A percentile compares a stretch with the other conserved stretches of the same genome.
These are phyloP conservation scores for Onychostoma macrolepis DNA, from an alignment of 2,113 vertebrate genomes.

Conservation along the genomic window DNA sequence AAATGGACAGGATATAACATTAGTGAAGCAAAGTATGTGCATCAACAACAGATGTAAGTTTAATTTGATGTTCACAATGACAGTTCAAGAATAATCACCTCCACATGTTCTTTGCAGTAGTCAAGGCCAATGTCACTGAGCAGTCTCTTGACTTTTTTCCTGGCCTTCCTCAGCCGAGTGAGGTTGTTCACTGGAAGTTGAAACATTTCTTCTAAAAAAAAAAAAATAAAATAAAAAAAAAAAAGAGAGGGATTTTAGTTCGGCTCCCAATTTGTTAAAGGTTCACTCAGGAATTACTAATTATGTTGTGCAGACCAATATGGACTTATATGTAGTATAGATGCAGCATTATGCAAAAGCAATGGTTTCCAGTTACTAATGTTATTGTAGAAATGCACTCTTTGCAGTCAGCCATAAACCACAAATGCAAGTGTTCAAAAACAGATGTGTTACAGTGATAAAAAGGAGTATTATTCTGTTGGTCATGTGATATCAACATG, in stretches of 20 bases:
- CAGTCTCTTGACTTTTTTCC: constrained; percentile 96
- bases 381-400: neutral
- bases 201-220: constrained; percentile 90
- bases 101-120: constrained; percentile 94
- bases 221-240: neutral
- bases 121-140: constrained; percentile 97
- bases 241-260: neutral
- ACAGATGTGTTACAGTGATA: neutral
- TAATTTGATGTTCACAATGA: neutral
- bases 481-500: neutral
- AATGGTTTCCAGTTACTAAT: neutral
- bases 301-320: neutral
- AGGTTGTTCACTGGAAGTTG: constrained; percentile 99
- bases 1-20: constrained; percentile 31
- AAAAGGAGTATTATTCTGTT: neutral
- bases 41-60: neutral
- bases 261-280: neutral
- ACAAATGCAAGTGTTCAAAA: neutral
- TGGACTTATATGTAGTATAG: neutral
- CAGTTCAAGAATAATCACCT: constrained; percentile 77
- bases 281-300: neutral
- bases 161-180: constrained; percentile 95
- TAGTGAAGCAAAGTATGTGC: neutral
- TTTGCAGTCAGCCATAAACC: neutral
- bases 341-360: neutral